Evolutionary conservation across 30 jellyfish, hydroid and myxozoan species (phyloP).

Genomic region (Aurelia aurita): DNA sequence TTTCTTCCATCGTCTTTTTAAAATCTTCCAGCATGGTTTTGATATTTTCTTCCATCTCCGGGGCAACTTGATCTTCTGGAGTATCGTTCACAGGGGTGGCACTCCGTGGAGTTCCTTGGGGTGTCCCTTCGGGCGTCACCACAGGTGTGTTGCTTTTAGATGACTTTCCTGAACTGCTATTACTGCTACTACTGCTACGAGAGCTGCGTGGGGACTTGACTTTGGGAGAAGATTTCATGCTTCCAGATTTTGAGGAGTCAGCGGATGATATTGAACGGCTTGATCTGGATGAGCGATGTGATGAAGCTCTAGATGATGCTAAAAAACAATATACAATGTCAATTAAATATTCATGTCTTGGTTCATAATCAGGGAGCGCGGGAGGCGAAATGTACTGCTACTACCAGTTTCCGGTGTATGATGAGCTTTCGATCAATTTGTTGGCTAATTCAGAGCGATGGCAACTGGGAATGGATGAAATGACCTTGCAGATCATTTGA

Average conservation of each 20-base stretch:
- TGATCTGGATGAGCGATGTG: slow-evolving; percentile 27
- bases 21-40: slow-evolving; percentile 59
- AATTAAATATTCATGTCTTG: not conserved
- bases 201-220: slow-evolving; percentile 7
- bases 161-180: slow-evolving; percentile 20
- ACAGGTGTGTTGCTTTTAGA: slow-evolving; percentile 39
- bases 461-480: too few relatives aligned
- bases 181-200: slow-evolving; percentile 16
- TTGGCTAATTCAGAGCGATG: too few relatives aligned
- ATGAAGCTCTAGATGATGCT: slow-evolving; percentile 63
- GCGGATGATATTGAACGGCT: slow-evolving; percentile 26
- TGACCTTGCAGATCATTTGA: too few relatives aligned
- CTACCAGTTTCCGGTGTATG: too few relatives aligned
- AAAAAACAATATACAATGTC: not conserved
- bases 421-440: too few relatives aligned
- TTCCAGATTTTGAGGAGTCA: not conserved
- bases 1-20: slow-evolving; percentile 66
- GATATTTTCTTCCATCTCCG: slow-evolving; percentile 30
- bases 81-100: slow-evolving; percentile 18
- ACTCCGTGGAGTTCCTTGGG: slow-evolving; percentile 17
- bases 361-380: not conserved
- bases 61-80: not conserved
- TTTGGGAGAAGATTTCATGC: slow-evolving; percentile 2
- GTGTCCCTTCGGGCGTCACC: slow-evolving; percentile 58
- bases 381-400: too few relatives aligned